Base-by-base conservation (phyloP, 2,888 invertebrate species). In the Hymenopus coronatus region DNA sequence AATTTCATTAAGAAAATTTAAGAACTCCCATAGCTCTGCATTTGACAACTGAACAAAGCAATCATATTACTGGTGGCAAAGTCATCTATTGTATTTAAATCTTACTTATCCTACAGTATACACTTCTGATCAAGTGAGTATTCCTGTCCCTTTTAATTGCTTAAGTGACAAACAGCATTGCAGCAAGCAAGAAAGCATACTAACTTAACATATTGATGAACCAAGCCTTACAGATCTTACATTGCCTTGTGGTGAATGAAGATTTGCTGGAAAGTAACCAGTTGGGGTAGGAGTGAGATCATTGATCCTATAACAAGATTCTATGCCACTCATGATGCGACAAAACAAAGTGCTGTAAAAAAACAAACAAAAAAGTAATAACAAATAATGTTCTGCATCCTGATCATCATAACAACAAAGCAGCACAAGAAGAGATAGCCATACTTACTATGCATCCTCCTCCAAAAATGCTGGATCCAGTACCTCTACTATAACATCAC, bases 381-480 rank as follows among this genome's bases (percentile, higher is more conserved):
- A 40, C 12, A 2, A 70, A 70, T 70, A 20, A 84, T 84, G 20
- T 84, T 33, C 2, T 88, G 86, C 33, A 28, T 85, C 27, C 46
- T 82, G 83, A 54, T 82, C 40, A 89, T 20, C 15, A 12, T 28
- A 7, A 83, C 46, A 40, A 83, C 28, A 82, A 85, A 81, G 20
- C 20, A 89, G 30, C 86, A n/a, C 92, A 93, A 93, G 93, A 4
- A 70, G 25, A 70, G 25, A 70, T 3, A 70, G 54, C 25, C 20
- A 70, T 92, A 96, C 96, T 95, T 94, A 97, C 97, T 95, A 97
- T 84, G 96, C 96, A 93, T 97, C 97, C 91, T 97, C 96, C 93
- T 97, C 97, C 88, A 97, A 93, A 92, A 94, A 96, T 20, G 94
- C 93, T 85, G 96, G 95, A 92, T 97, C 95, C 91, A 97, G 93